phyloP scores from a whole-genome alignment of 1,140 invertebrate genomes.

The Rhyacophila brunnea region DNA sequence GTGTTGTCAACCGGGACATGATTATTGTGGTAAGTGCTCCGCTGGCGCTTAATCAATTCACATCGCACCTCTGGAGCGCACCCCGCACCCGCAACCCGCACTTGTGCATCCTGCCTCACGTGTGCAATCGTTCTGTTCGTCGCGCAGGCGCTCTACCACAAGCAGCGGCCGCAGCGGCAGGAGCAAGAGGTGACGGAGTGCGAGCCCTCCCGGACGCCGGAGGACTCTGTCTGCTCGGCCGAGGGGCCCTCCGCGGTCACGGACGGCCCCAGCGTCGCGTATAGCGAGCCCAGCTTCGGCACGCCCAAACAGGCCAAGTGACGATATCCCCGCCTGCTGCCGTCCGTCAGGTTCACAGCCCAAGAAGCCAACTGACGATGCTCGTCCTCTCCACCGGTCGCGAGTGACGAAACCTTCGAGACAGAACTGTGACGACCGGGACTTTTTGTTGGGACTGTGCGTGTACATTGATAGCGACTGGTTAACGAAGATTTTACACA shows the following conservation, averaged over 20 bases:
- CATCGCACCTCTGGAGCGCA: neutral
- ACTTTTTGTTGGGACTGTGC: neutral
- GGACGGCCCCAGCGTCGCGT: conserved; percentile 39
- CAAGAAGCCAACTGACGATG: neutral
- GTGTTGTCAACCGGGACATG: too few species aligned
- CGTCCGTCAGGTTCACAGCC: conserved; percentile 22
- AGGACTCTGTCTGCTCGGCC: conserved; percentile 73
- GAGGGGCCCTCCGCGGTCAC: conserved; percentile 64
- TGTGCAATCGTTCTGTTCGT: conserved; percentile 31
- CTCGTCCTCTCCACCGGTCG: too few species aligned
- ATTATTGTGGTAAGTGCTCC: too few species aligned
- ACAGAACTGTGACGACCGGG: neutral
- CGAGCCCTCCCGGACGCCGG: conserved; percentile 65
- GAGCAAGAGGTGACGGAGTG: conserved; percentile 62
- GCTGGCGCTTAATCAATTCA: too few species aligned
- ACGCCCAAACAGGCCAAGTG: conserved; percentile 34
- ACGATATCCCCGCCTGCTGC: conserved; percentile 28
- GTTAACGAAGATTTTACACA: too few species aligned
- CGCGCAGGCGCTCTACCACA: conserved; percentile 61
- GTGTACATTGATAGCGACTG: neutral
- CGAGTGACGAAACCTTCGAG: neutral
- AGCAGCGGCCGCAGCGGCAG: conserved; percentile 55
- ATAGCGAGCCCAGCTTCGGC: conserved; percentile 34
- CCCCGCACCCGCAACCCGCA: neutral
- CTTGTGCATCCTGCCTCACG: neutral